These are phyloP conservation scores for Grapholita molesta DNA, from an alignment of 1,140 invertebrate species.

Conservation along the genomic window DNA sequence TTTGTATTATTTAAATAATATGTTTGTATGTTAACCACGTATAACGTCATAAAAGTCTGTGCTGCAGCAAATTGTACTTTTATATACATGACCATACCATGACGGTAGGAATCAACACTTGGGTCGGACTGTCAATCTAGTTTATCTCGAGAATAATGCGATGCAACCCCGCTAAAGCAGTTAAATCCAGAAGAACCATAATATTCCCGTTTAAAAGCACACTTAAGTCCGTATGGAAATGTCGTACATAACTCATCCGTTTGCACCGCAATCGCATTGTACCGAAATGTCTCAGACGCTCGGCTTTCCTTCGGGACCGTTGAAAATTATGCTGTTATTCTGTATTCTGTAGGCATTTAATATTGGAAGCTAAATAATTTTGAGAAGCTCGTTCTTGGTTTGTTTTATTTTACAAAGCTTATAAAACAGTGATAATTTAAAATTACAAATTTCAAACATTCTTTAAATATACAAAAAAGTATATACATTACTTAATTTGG, in stretches of 20 bases:
- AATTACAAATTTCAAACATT: no score
- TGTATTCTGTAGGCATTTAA: not conserved
- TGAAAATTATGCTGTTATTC: slow-evolving; percentile 9
- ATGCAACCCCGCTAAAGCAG: not conserved
- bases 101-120: not conserved
- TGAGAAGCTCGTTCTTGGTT: not conserved
- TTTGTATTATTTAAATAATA: no score
- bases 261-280: slow-evolving; percentile 12
- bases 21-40: no score
- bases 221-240: not conserved
- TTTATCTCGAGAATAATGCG: slow-evolving; percentile 7
- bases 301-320: not conserved
- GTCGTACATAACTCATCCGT: not conserved
- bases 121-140: not conserved
- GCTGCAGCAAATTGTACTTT: no score
- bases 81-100: no score
- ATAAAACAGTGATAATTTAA: no score
- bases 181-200: not conserved
- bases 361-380: not conserved
- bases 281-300: slow-evolving; percentile 1
- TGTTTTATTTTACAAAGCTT: no score
- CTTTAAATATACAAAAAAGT: no score
- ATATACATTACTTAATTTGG: no score
- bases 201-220: not conserved
- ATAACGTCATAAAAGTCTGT: no score